Percentiles rank a stretch among this genome's conserved stretches.
Conservation (phyloP, 2,113 vertebrate species). For the Pluvianellus socialis region DNA sequence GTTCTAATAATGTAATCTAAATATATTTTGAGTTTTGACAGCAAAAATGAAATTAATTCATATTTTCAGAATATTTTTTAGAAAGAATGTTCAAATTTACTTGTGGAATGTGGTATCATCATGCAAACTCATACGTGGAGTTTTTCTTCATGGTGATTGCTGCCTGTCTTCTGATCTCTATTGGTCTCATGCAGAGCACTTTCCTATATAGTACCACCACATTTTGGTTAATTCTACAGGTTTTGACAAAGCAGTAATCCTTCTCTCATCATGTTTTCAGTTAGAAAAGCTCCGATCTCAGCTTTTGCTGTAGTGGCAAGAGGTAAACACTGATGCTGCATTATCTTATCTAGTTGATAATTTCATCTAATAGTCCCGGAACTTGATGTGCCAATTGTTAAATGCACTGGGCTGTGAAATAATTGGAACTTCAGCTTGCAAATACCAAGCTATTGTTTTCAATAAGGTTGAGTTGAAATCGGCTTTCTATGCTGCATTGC, state of each 20-base stretch:
- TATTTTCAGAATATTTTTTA: no score
- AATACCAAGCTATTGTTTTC: conserved; percentile 53
- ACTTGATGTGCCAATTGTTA: conserved; percentile 29
- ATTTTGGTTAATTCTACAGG: neutral
- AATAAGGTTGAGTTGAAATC: conserved; percentile 13
- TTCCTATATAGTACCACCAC: neutral
- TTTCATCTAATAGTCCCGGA: conserved; percentile 29
- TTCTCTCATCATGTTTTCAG: neutral
- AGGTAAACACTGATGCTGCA: conserved; percentile 33
- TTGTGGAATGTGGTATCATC: neutral
- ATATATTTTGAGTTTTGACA: neutral
- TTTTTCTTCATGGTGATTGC: neutral
- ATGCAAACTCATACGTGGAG: fast-evolving
- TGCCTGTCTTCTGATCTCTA: fast-evolving
- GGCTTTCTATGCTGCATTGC: conserved; percentile 27
- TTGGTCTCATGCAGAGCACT: neutral
- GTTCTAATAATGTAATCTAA: neutral
- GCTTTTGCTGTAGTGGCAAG: neutral
- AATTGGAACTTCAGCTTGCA: neutral
- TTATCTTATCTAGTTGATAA: conserved; percentile 37
- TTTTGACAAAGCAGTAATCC: neutral
- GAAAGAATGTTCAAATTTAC: neutral
- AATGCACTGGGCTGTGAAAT: conserved; percentile 20
- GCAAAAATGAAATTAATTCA: fast-evolving
- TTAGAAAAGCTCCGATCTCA: neutral